A percentile compares a stretch with the other conserved stretches of the same genome.
phyloP scores from a whole-genome alignment of 2,888 invertebrate genomes.

The Mesopsocus fuscifrons region DNA sequence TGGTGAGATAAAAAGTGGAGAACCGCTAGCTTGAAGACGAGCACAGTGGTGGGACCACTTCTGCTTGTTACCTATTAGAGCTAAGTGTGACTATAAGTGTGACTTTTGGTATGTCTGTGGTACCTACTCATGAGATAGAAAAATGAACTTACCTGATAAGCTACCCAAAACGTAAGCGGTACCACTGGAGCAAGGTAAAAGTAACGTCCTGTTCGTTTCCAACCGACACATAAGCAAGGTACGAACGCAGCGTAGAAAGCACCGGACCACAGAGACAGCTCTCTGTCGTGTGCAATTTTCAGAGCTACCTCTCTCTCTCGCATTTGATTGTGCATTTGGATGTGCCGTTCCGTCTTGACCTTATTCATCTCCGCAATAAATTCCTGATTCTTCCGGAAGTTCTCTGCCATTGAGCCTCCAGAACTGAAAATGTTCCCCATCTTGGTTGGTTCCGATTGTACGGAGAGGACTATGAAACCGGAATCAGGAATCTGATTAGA shows the following conservation, averaged over 20 bases:
- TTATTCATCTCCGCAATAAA: constrained; percentile 45
- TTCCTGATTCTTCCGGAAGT: constrained; percentile 46
- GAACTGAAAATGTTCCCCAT: constrained; percentile 39
- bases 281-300: constrained; percentile 47
- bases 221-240: constrained; percentile 27
- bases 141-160: constrained; percentile 41
- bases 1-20: too few relatives aligned
- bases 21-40: too few relatives aligned
- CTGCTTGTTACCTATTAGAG: too few relatives aligned
- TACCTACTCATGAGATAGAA: too few relatives aligned
- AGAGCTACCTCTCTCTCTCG: constrained; percentile 52
- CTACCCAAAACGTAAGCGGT: constrained; percentile 48
- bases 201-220: constrained; percentile 37
- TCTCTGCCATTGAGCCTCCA: constrained; percentile 40
- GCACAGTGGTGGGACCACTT: too few relatives aligned
- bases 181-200: constrained; percentile 43
- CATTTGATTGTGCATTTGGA: constrained; percentile 63
- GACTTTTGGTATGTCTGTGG: too few relatives aligned
- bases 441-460: constrained; percentile 14
- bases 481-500: too few relatives aligned
- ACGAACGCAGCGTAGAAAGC: constrained; percentile 41
- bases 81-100: too few relatives aligned
- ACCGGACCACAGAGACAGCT: constrained; percentile 51
- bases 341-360: constrained; percentile 58
- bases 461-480: too few relatives aligned